Base-by-base conservation (phyloP, 2,888 invertebrate species). In the Alsophila aescularia region DNA sequence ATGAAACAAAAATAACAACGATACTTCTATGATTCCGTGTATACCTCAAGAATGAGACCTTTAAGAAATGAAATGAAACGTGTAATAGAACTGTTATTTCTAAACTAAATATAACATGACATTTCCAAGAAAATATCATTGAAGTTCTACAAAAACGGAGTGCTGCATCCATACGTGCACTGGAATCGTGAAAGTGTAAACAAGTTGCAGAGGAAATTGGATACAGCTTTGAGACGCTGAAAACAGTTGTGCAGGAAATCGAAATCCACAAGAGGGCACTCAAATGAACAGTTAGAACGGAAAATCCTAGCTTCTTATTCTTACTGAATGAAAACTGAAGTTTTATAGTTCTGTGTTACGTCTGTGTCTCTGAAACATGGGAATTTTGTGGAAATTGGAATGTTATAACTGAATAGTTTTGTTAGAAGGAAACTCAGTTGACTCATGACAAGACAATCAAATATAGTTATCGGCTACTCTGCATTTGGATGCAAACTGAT, bases 171-270 rank as follows among this genome's bases (percentile, higher is more conserved):
- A 36, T 50, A 51, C 15, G 43, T 45, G 29, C 40, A 41, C 27
- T 54, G 49, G 72, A 74, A 78, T 67, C 70, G 69, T 63, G 66
- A 75, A 73, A 79, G 66, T 73, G 73, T 70, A 77, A 81, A 79
- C 65, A 76, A 73, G 67, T 73, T 43, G 49, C 60, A 55, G 65
- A 76, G 80, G 79, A 84, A 83, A 87, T 84, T 83, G 81, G 77
- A 81, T 74, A 67, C 66, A 68, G 66, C 75, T 73, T 55, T 57
- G 44, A 71, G 64, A 66, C 70, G 70, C 64, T 65, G 72, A 74
- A 62, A 72, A 75, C 72, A 72, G 66, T 74, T 73, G 73, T 61
- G 67, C 43, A 74, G 75, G 76, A 79, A 82, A 85, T 81, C 69
- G 76, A 79, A 77, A 76, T 73, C 63, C 62, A 41, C 51, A 57